Evolutionary conservation across 2,113 vertebrate genomes (phyloP), one percentile per base, ranked within the genome.

Genomic region (Terrapene triunguis): DNA sequence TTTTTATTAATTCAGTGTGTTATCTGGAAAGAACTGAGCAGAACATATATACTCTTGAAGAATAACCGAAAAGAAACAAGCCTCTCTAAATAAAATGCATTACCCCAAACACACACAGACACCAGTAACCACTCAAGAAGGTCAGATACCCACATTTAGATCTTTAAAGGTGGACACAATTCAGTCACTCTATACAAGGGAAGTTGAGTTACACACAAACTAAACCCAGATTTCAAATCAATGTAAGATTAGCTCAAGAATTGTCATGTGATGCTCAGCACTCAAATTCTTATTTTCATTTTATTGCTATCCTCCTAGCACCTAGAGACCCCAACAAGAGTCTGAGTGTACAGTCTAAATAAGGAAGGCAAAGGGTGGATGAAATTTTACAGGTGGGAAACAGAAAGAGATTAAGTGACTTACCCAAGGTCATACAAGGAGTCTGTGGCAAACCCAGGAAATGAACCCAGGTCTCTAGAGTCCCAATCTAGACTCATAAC

Each of bases 391-490:
- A 69, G 24, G 47, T 84, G 91, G 94, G 95, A 78, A 85, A 5
- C 21, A 88, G 29, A 93, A 62, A 91, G 95, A 89, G 91, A 95
- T 38, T 80, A 96, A 94, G 84, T 93, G 96, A 96, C 32, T 90
- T 96, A 94, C 74, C 57, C n/a, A 83, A 87, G 82, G 95, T 93
- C 94, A 96, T 86, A 84, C 2, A 85, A 82, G 94, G 90, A 94
- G 76, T 19, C 85, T 78, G 4, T 19, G 80, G 94, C 90, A 95
- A 95, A 90, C 92, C 82, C 94, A 95, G 89, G 14, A 92, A 96
- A 92, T 94, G 54, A 96, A 97, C 92, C 95, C 78, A 22, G 90
- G 80, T 95, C 93, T 93, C 96, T 42, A 9, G 92, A 79, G 90
- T 81, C 85, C 84, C 59, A 35, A 8, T 65, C 14, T 32, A 65